Percentiles rank a stretch among this genome's conserved stretches.
phyloP scores from a whole-genome alignment of 2,113 vertebrate species.

The Hylia prasina region DNA sequence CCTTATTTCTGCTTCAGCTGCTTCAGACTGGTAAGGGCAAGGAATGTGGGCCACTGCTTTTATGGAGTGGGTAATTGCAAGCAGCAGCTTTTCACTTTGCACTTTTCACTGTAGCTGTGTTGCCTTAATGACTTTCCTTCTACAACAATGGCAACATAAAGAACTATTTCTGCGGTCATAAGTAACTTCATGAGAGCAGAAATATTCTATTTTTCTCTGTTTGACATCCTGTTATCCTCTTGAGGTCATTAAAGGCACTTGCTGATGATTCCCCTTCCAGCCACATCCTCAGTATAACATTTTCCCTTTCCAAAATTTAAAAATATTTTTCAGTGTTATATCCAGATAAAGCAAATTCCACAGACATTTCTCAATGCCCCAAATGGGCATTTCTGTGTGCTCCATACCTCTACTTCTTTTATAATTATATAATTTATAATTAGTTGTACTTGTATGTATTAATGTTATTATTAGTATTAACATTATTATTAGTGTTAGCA shows the following conservation, averaged over 20 bases:
- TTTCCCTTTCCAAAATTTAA: not conserved
- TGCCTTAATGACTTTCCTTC: not conserved
- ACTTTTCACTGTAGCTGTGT: not conserved
- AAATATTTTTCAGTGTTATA: not conserved
- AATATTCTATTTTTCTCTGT: not conserved
- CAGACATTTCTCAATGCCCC: not conserved
- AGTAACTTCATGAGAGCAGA: not conserved
- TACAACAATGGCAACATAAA: not conserved
- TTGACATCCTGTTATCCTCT: not conserved
- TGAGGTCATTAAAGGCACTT: not conserved
- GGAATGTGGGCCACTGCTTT: not conserved
- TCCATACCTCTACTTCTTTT: not conserved
- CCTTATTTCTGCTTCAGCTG: not conserved
- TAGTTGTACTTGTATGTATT: fast-evolving
- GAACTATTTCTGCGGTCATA: not conserved
- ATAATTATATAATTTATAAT: not conserved
- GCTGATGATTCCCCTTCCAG: not conserved
- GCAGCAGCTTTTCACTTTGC: not conserved
- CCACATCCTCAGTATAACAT: not conserved
- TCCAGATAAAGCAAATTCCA: not conserved
- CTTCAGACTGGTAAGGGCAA: not conserved
- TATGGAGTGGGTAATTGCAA: not conserved
- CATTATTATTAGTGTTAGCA: not conserved
- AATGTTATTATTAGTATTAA: not conserved
- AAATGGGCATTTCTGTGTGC: not conserved